Percentiles rank a stretch among this genome's conserved stretches.
Evolutionary conservation across 2,888 invertebrate species (phyloP).

Genomic region (Pocota personata): DNA sequence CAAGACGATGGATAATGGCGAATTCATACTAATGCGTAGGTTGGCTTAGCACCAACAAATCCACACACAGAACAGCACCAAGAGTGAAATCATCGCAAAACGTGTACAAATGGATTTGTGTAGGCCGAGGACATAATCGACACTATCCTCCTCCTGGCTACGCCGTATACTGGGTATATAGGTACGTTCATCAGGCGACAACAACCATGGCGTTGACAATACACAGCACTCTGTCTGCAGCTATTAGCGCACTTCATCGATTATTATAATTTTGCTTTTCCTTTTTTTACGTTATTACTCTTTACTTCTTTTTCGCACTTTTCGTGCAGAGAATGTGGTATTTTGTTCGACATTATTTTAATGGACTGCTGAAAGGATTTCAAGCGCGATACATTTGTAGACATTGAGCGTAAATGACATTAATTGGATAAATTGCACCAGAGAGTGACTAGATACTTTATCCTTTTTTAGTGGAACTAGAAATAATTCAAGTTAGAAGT

Average conservation of each 20-base stretch:
- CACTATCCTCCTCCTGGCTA: conserved; percentile 59
- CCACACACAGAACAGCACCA: conserved; percentile 21
- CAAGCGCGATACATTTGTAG: conserved; percentile 30
- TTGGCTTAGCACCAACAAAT: conserved; percentile 37
- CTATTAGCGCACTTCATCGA: conserved; percentile 74
- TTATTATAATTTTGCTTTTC: conserved; percentile 65
- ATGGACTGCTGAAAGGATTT: conserved; percentile 51
- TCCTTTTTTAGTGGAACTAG: neutral
- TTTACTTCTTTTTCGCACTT: neutral
- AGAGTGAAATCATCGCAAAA: conserved; percentile 66
- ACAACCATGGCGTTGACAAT: conserved; percentile 65
- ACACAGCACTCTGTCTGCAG: conserved; percentile 62
- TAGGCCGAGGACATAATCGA: conserved; percentile 73
- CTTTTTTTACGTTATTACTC: neutral
- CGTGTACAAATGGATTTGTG: conserved; percentile 73
- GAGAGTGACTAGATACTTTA: neutral
- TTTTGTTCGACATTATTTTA: conserved; percentile 57
- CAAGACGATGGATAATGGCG: conserved; percentile 53
- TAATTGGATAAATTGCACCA: conserved; percentile 59
- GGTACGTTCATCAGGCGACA: conserved; percentile 56
- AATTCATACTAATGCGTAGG: conserved; percentile 68
- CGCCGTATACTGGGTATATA: neutral
- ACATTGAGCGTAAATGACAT: conserved; percentile 46
- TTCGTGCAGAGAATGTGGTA: neutral
- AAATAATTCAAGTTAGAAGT: conserved; percentile 14